Conservation (phyloP, 2,888 invertebrate species). For the Cyclophora punctaria region DNA sequence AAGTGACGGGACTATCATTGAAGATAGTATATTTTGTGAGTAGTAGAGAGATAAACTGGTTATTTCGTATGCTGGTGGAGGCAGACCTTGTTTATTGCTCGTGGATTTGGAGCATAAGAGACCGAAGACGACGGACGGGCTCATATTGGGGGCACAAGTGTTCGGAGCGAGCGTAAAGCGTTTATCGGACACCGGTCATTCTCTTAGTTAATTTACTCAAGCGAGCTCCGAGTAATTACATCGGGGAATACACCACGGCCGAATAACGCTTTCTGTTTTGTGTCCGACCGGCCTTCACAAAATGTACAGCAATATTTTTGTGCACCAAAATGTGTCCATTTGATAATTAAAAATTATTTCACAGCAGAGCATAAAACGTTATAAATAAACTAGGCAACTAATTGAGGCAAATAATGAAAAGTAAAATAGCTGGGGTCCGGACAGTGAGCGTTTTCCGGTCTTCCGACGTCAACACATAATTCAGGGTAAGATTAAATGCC, state of each 20-base stretch:
- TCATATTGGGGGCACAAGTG: slow-evolving; percentile 7
- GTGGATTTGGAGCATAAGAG: not conserved
- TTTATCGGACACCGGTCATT: slow-evolving; percentile 58
- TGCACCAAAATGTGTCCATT: too few species aligned
- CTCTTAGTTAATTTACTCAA: slow-evolving; percentile 57
- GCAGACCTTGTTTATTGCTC: slow-evolving; percentile 2
- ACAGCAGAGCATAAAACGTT: not conserved
- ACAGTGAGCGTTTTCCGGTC: slow-evolving; percentile 58
- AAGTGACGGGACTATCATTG: slow-evolving; percentile 5
- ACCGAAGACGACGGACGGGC: not conserved
- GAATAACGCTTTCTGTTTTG: slow-evolving; percentile 41
- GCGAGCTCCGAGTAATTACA: slow-evolving; percentile 61
- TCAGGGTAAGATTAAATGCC: slow-evolving; percentile 69
- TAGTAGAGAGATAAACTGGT: slow-evolving; percentile 9
- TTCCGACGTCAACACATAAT: slow-evolving; percentile 67
- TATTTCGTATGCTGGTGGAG: slow-evolving; percentile 2
- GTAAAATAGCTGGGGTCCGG: slow-evolving; percentile 54
- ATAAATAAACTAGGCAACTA: slow-evolving; percentile 30
- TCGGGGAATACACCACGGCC: slow-evolving; percentile 55
- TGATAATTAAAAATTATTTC: too few species aligned
- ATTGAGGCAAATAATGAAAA: slow-evolving; percentile 50
- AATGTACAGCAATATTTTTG: too few species aligned
- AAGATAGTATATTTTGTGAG: slow-evolving; percentile 1
- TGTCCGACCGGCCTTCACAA: slow-evolving; percentile 31
- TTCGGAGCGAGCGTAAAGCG: slow-evolving; percentile 26